These are phyloP conservation scores for Brienomyrus longianalis DNA, from an alignment of 2,113 vertebrate species.

Conservation along the genomic window DNA sequence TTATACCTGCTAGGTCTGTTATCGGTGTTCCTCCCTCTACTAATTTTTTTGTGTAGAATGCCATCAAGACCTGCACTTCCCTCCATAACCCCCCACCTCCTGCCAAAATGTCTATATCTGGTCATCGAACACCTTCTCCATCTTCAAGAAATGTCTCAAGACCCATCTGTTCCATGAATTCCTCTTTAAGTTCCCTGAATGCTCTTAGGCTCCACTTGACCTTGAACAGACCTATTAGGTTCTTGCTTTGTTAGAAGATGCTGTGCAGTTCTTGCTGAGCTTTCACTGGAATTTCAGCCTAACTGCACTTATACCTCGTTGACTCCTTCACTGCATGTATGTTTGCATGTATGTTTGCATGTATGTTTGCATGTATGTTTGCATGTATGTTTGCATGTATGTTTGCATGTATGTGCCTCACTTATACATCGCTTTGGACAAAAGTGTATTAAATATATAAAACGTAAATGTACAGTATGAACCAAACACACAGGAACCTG, in stretches of 20 bases:
- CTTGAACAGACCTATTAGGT: neutral
- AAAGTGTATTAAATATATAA: neutral
- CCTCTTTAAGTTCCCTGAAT: neutral
- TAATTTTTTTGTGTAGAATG: constrained; percentile 10
- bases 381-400: neutral
- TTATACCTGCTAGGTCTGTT: neutral
- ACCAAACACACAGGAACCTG: constrained; percentile 53
- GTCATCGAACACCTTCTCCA: neutral
- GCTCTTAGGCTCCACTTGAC: neutral
- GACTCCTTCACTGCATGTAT: neutral
- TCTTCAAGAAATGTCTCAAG: neutral
- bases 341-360: too few relatives aligned
- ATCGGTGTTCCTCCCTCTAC: neutral
- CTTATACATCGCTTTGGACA: neutral
- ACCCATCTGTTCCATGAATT: neutral
- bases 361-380: too few relatives aligned
- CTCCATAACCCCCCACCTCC: neutral
- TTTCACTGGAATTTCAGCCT: neutral
- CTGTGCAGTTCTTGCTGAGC: neutral
- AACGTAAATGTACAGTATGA: neutral
- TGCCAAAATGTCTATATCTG: neutral
- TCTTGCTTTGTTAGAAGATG: neutral
- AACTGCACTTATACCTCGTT: neutral
- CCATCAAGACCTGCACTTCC: neutral
- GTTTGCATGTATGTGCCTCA: neutral